phyloP scores from a whole-genome alignment of 2,888 invertebrate genomes.

The Cephus sareptanus region DNA sequence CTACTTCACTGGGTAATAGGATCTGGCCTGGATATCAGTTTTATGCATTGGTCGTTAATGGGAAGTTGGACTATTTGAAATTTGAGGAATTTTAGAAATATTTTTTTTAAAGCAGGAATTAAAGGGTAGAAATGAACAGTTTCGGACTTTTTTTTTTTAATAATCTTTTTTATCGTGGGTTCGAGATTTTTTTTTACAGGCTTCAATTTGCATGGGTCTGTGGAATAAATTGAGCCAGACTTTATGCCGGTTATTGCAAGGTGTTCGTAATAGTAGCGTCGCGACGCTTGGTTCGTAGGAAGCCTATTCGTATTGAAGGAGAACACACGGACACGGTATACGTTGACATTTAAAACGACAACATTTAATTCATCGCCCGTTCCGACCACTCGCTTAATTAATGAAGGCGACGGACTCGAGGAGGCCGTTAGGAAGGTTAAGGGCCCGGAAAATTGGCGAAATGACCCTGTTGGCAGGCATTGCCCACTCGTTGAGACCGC shows the following conservation, averaged over 20 bases:
- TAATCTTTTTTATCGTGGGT: background rate
- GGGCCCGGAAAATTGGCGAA: conserved; percentile 11
- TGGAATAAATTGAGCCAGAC: background rate
- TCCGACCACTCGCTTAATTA: conserved; percentile 19
- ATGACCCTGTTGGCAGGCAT: conserved; percentile 10
- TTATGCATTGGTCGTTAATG: background rate
- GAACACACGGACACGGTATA: background rate
- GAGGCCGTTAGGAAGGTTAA: conserved; percentile 17
- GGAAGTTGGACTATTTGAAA: background rate
- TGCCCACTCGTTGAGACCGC: conserved; percentile 16
- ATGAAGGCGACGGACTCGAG: conserved; percentile 14
- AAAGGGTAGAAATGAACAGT: background rate
- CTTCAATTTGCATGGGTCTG: background rate
- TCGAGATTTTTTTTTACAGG: background rate
- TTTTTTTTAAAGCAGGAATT: background rate
- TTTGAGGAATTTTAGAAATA: background rate
- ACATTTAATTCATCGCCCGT: conserved; percentile 17
- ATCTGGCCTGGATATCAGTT: background rate
- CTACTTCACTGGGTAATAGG: background rate
- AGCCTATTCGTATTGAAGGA: conserved; percentile 8
- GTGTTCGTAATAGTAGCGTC: background rate
- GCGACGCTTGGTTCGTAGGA: background rate
- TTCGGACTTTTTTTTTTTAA: background rate
- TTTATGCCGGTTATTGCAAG: background rate
- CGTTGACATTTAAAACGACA: conserved; percentile 17